Conservation (phyloP, 2,113 vertebrate genomes). For the Sitta europaea region DNA sequence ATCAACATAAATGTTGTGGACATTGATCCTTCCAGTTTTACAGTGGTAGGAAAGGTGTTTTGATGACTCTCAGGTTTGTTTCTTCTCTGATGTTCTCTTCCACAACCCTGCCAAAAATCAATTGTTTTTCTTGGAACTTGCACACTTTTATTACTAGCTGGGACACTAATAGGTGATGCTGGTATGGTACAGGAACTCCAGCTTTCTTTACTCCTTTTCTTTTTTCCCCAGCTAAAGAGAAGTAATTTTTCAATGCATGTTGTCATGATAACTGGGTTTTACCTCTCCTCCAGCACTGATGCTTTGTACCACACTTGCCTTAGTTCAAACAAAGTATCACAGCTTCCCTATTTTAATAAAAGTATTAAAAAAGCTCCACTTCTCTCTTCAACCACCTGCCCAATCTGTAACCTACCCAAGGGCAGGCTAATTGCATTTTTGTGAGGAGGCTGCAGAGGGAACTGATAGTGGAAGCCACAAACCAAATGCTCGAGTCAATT, state of each 20-base stretch:
- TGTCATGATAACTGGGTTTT: not conserved
- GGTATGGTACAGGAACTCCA: not conserved
- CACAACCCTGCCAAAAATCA: not conserved
- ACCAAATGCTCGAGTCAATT: not conserved
- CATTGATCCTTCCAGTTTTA: not conserved
- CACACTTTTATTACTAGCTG: not conserved
- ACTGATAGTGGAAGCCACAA: not conserved
- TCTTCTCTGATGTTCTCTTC: not conserved
- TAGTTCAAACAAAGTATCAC: not conserved
- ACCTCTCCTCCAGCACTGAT: not conserved
- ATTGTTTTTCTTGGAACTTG: not conserved
- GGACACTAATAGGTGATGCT: constrained; percentile 12
- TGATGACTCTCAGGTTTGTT: not conserved
- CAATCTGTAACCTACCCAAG: not conserved
- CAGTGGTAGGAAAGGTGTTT: not conserved
- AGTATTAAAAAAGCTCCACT: not conserved
- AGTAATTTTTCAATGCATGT: not conserved
- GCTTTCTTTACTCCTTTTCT: not conserved
- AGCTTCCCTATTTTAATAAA: not conserved
- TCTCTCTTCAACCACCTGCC: not conserved
- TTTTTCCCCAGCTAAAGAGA: not conserved
- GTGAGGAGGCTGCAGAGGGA: not conserved
- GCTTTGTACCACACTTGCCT: not conserved
- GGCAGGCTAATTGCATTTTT: not conserved
- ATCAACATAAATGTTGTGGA: not conserved